Base-by-base conservation (phyloP, 64 coral and sea anemone species). In the Pocillopora verrucosa region DNA sequence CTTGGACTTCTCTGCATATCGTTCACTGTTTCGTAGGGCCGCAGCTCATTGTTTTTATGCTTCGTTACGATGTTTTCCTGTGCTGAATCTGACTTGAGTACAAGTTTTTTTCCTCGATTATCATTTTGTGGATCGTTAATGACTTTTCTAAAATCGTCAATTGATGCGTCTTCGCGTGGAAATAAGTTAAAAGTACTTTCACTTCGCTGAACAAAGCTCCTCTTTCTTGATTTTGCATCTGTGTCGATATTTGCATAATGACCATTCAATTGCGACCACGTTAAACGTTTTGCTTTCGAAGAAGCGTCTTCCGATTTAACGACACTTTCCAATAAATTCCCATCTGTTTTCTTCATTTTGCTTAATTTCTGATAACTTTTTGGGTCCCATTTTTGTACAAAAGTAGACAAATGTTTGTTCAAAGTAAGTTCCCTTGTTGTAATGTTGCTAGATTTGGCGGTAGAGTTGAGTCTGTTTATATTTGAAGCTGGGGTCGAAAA, bases 211-310 rank as follows among this genome's bases (percentile, higher is more conserved):
- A 20, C 14, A 3, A 45, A 45, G 35, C 34, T 72, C 14, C 16
- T 12, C 5, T 17, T 20, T 72, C 16, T 45, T 67, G 61, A 17
- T 80, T 62, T 35, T 34, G 61, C 22, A 81, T 81, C 62, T 81
- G 59, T 7, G 24, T 72, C 68, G 1, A 12, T 0, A 26, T 85
- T 85, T 14, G 16, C 34, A 67, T 70, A 11, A 65, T 14, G 82
- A 14, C 13, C 82, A 72, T 85, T 72, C 82, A 85, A 58, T 72
- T 58, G 82, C 56, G 41, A 85, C 67, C 67, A 24, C 67, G 67
- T 11, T 70, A 24, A 9, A 70, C 11, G 0, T 72, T 25, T 22
- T 85, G 9, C 36, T 38, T 36, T 45, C 36, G 56, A n/a, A 7
- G 19, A n/a, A 11, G 58, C 59, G 19, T 22, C 20, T 26, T 85